Percentiles rank a stretch among this genome's conserved stretches.
phyloP scores from a whole-genome alignment of 37 sponge, comb jelly and placozoan genomes.

The Geodia barretti region DNA sequence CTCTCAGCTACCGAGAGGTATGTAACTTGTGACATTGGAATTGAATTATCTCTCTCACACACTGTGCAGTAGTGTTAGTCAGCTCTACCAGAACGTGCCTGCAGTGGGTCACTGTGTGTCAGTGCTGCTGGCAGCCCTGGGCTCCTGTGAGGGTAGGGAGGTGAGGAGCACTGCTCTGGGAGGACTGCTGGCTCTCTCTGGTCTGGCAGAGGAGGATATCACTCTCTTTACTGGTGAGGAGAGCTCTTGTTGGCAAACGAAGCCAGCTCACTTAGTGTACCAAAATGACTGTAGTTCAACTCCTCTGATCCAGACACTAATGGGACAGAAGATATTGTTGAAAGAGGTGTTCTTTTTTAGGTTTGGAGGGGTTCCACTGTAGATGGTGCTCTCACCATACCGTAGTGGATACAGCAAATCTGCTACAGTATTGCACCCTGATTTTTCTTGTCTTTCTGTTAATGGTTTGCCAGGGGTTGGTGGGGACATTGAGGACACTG shows the following conservation, averaged over 20 bases:
- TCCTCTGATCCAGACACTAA: no score
- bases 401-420: not conserved
- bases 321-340: no score
- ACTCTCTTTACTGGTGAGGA: not conserved
- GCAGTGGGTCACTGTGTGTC: constrained; percentile 71
- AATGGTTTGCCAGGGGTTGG: no score
- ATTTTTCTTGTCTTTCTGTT: no score
- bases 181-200: constrained; percentile 40
- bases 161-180: constrained; percentile 13
- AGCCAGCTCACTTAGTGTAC: no score
- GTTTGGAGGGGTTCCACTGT: no score
- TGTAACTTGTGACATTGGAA: not conserved
- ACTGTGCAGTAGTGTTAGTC: not conserved
- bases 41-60: not conserved
- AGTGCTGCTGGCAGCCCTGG: constrained; percentile 21
- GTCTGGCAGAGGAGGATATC: not conserved
- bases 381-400: not conserved
- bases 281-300: no score
- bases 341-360: no score
- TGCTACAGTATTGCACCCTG: not conserved
- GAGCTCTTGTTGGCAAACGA: no score
- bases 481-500: not conserved
- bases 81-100: constrained; percentile 19
- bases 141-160: constrained; percentile 11
- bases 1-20: not conserved